Base-by-base conservation (phyloP, 2,888 invertebrate genomes). In the Folsomia manolachei region DNA sequence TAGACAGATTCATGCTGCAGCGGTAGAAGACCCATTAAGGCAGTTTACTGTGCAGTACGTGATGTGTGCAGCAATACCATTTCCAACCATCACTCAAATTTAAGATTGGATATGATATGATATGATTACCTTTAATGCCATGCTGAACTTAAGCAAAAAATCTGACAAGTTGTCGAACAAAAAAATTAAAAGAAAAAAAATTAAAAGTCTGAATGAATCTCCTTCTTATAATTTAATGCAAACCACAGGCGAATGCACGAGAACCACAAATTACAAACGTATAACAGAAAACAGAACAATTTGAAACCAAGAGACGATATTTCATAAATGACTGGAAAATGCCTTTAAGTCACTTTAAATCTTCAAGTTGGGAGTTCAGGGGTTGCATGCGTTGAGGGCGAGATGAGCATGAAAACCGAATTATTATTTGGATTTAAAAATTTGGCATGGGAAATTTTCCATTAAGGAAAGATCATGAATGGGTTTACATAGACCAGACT, bases 281-380 rank as follows among this genome's bases (percentile, higher is more conserved):
- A 39, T 39, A n/a, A n/a, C n/a, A n/a, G n/a, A n/a, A n/a, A n/a
- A n/a, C 39, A 9, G 7, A 39, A 39, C 39, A 21, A n/a, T 60
- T 51, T 51, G 14, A 51, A n/a, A 60, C n/a, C 60, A n/a, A 75
- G 71, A 72, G 70, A 71, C 72, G 71, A 72, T 71, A 74, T 76
- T 76, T 76, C 72, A 76, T 76, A 77, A 75, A 74, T 76, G 73
- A 66, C 77, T 79, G 79, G 76, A 79, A 77, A 76, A 76, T 70
- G 4, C n/a, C 14, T 39, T 39, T 39, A 39, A 39, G 14, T 39
- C 39, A 39, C 14, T 39, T 39, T 9, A 39, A 39, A 39, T 39
- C 39, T 39, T 9, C 14, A 39, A 14, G 7, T 39, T 39, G 39
- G 39, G 39, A 39, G 39, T 39, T 39, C 39, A 39, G 39, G 39